Percentiles rank a stretch among this genome's conserved stretches.
phyloP scores from a whole-genome alignment of 2,797 vertebrate genomes.

The Sciaenops ocellatus region DNA sequence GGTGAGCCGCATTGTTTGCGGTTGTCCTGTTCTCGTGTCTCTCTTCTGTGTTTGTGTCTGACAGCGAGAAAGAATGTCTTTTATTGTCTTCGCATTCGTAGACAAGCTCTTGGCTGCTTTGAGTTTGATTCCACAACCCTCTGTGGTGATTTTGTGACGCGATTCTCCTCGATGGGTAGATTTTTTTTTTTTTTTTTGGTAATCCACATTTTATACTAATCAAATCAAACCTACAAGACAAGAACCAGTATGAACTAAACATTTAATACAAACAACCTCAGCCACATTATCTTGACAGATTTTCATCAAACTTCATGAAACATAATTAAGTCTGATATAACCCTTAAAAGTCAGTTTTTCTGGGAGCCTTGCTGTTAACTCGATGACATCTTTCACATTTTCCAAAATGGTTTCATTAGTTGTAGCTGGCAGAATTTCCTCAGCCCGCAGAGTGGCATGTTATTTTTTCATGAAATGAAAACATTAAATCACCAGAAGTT shows the following conservation, averaged over 20 bases:
- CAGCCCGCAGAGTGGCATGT: background rate
- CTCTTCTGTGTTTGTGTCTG: conserved; percentile 16
- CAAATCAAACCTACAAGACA: conserved; percentile 2
- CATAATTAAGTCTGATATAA: background rate
- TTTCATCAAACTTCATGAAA: background rate
- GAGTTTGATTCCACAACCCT: background rate
- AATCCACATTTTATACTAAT: background rate
- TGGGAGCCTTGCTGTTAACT: background rate
- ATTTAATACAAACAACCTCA: background rate
- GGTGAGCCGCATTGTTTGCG: conserved; percentile 82
- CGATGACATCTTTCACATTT: conserved; percentile 5
- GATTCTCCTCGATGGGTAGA: background rate
- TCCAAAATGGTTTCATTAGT: background rate
- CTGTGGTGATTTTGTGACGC: background rate
- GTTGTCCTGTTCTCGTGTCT: conserved; percentile 3
- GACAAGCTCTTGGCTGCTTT: conserved; percentile 1
- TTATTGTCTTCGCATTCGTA: conserved; percentile 6
- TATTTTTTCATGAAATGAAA: conserved; percentile 13
- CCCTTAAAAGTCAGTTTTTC: background rate
- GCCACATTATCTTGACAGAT: background rate
- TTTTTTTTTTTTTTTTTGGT: conserved; percentile 4
- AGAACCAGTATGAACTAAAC: background rate
- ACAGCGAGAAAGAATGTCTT: background rate
- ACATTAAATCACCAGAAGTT: conserved; percentile 8
- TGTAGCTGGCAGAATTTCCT: background rate